phyloP scores from a whole-genome alignment of 2,888 invertebrate species.

The Miltochrista miniata region DNA sequence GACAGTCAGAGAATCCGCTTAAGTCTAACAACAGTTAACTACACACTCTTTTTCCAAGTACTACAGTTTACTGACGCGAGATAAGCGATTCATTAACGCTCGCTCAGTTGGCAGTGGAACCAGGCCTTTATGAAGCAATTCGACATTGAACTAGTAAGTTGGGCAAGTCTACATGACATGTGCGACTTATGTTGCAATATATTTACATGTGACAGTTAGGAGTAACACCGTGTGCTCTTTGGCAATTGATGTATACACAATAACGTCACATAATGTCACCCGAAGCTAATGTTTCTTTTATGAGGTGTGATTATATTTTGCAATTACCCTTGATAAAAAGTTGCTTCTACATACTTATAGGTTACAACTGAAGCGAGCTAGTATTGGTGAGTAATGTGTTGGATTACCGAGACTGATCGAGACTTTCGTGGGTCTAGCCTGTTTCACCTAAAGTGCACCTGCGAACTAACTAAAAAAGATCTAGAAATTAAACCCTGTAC shows the following conservation, averaged over 20 bases:
- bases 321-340: not conserved
- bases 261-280: slow-evolving; percentile 34
- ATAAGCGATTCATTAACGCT: too few species aligned
- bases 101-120: too few species aligned
- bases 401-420: too few species aligned
- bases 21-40: too few species aligned
- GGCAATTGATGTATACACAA: slow-evolving; percentile 19
- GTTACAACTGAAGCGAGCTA: not conserved
- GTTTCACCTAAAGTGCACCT: too few species aligned
- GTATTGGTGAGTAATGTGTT: not conserved
- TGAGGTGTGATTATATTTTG: not conserved
- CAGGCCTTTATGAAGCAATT: slow-evolving; percentile 19
- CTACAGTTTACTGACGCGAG: too few species aligned
- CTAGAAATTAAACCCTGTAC: too few species aligned
- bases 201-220: slow-evolving; percentile 34
- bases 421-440: too few species aligned
- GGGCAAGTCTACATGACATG: slow-evolving; percentile 43
- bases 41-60: too few species aligned
- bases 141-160: slow-evolving; percentile 68
- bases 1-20: too few species aligned
- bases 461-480: too few species aligned
- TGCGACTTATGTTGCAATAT: slow-evolving; percentile 11
- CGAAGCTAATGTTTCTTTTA: slow-evolving; percentile 7
- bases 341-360: not conserved
- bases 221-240: slow-evolving; percentile 28